Evolutionary conservation across 2,113 vertebrate genomes (phyloP).

Genomic region (Agapornis roseicollis): DNA sequence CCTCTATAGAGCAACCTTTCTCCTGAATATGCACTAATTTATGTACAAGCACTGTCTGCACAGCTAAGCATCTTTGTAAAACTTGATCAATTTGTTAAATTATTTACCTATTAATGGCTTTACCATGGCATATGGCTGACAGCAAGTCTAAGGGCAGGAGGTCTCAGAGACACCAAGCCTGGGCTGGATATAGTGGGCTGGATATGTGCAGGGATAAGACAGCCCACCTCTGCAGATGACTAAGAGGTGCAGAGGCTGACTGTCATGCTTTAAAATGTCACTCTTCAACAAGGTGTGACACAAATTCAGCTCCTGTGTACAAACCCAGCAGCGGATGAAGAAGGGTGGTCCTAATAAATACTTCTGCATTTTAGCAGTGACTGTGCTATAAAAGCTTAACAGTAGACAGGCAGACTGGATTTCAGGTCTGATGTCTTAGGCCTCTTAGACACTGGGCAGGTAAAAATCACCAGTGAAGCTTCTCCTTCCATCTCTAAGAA

Average conservation of each 20-base stretch:
- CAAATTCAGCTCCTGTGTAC: not conserved
- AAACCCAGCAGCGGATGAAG: fast-evolving
- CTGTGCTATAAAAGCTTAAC: not conserved
- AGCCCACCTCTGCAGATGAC: not conserved
- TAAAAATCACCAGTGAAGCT: not conserved
- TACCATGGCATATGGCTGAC: not conserved
- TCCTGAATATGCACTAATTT: not conserved
- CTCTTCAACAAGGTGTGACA: not conserved
- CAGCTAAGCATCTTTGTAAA: not conserved
- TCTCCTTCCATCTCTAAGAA: not conserved
- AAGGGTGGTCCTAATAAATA: not conserved
- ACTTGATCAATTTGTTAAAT: not conserved
- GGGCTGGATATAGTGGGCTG: not conserved
- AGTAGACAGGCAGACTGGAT: not conserved
- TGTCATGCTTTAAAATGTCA: not conserved
- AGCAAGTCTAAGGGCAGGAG: not conserved
- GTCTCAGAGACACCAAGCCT: not conserved
- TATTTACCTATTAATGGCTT: not conserved
- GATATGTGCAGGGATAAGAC: not conserved
- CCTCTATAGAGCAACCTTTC: not conserved
- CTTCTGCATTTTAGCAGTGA: not conserved
- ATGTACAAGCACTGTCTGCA: not conserved
- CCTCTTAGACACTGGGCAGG: not conserved
- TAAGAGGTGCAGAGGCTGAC: not conserved
- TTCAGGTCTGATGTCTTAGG: not conserved